phyloP scores from a whole-genome alignment of 2,888 invertebrate genomes.

The Chirona hameri region DNA sequence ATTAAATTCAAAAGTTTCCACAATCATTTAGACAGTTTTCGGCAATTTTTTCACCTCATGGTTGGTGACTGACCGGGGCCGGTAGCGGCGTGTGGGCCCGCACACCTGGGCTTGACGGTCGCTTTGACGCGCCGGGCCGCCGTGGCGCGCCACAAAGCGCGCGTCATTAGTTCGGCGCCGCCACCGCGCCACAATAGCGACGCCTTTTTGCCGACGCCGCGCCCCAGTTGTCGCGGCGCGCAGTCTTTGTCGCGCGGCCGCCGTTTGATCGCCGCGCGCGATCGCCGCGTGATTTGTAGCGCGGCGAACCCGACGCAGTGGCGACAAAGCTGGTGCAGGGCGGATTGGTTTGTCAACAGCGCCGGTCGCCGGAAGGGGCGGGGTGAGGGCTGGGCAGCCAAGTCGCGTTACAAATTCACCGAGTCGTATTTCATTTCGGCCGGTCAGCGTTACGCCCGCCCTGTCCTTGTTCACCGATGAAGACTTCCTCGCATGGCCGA shows the following conservation, averaged over 20 bases:
- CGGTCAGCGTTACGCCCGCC: not conserved
- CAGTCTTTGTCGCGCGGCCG: not conserved
- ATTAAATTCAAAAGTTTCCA: no score
- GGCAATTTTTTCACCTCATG: no score
- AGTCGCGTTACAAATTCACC: not conserved
- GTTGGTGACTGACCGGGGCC: no score
- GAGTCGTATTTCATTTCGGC: not conserved
- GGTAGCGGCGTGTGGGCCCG: no score
- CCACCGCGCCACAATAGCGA: slow-evolving; percentile 5
- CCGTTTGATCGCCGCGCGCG: not conserved
- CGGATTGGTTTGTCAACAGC: slow-evolving; percentile 5
- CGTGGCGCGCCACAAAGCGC: not conserved
- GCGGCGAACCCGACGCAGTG: not conserved
- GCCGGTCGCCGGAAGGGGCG: not conserved
- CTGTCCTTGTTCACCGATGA: not conserved
- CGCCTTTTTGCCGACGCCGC: slow-evolving; percentile 2
- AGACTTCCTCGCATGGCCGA: not conserved
- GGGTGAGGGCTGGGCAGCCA: not conserved
- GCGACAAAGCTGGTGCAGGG: not conserved
- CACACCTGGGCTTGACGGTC: not conserved
- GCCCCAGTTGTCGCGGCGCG: not conserved
- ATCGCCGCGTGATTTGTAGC: not conserved
- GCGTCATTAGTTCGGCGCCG: not conserved
- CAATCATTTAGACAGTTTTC: no score
- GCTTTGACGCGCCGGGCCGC: not conserved